Evolutionary conservation across 1,140 invertebrate genomes (phyloP).

Genomic region (Leguminivora glycinivorella): DNA sequence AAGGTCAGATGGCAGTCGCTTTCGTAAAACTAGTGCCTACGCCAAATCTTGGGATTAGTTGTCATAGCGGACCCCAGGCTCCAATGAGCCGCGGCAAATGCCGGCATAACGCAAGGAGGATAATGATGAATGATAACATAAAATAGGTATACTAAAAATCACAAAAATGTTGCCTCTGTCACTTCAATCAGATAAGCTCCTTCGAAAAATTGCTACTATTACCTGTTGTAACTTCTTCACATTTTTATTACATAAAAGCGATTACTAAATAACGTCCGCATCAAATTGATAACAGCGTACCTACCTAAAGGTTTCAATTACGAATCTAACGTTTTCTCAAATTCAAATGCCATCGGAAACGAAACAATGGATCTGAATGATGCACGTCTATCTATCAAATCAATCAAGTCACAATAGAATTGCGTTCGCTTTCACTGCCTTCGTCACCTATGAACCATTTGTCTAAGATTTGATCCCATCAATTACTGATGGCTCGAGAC

Average conservation of each 20-base stretch:
- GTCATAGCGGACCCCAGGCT: no score
- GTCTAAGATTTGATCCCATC: constrained; percentile 42
- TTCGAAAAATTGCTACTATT: background rate
- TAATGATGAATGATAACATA: no score
- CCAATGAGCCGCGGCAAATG: no score
- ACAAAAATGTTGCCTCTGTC: no score
- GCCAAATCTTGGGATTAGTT: no score
- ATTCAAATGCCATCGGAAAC: constrained; percentile 36
- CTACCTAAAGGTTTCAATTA: constrained; percentile 16
- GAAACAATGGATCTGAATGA: constrained; percentile 47
- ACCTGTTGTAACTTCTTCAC: background rate
- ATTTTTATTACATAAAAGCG: constrained; percentile 3
- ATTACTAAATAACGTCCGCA: background rate
- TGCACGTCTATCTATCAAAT: constrained; percentile 47
- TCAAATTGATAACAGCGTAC: background rate
- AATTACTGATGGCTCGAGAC: constrained; percentile 31
- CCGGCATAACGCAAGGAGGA: no score
- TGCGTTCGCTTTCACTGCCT: constrained; percentile 50
- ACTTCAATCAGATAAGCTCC: no score
- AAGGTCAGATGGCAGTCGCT: no score
- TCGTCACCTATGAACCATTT: constrained; percentile 51
- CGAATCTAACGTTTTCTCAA: constrained; percentile 34
- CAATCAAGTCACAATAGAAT: constrained; percentile 58
- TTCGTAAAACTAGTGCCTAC: no score
- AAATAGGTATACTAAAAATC: no score